Evolutionary conservation across 1,140 invertebrate species (phyloP).

Genomic region (Pseudomyrmex flavicornis): DNA sequence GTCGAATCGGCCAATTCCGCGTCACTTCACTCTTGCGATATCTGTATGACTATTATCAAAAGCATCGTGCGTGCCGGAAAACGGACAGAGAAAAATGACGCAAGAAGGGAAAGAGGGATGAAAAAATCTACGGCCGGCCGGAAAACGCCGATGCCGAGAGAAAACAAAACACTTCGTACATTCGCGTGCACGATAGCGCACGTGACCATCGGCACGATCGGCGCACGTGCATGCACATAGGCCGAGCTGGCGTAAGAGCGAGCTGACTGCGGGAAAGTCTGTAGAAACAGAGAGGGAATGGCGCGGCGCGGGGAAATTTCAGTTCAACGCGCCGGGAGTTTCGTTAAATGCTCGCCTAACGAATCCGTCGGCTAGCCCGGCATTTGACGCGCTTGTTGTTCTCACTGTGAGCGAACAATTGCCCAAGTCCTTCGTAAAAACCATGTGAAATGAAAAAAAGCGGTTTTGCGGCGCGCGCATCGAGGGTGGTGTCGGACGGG

Average conservation of each 20-base stretch:
- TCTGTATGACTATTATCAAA: slow-evolving; percentile 51
- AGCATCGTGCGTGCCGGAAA: slow-evolving; percentile 53
- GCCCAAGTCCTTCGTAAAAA: slow-evolving; percentile 69
- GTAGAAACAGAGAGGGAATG: background rate
- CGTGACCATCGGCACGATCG: slow-evolving; percentile 15
- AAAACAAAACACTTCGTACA: slow-evolving; percentile 50
- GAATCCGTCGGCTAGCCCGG: slow-evolving; percentile 73
- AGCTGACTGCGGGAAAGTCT: slow-evolving; percentile 1
- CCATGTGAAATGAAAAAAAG: slow-evolving; percentile 54
- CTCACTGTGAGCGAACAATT: slow-evolving; percentile 74
- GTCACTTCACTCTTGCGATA: slow-evolving; percentile 50
- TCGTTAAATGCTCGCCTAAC: slow-evolving; percentile 78
- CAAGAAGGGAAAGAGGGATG: background rate
- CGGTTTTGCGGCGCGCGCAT: slow-evolving; percentile 1
- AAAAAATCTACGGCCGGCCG: slow-evolving; percentile 28
- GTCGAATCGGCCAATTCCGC: slow-evolving; percentile 49
- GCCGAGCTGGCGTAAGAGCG: slow-evolving; percentile 29
- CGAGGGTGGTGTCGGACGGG: no score
- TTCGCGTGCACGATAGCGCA: slow-evolving; percentile 41
- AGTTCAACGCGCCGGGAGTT: slow-evolving; percentile 53
- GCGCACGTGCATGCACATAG: slow-evolving; percentile 1
- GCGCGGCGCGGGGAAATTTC: slow-evolving; percentile 26
- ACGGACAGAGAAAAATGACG: slow-evolving; percentile 46
- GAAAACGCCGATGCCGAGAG: background rate
- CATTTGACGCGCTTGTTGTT: slow-evolving; percentile 77